Conservation (phyloP, 1,140 invertebrate genomes). For the Drosophila rufa region DNA sequence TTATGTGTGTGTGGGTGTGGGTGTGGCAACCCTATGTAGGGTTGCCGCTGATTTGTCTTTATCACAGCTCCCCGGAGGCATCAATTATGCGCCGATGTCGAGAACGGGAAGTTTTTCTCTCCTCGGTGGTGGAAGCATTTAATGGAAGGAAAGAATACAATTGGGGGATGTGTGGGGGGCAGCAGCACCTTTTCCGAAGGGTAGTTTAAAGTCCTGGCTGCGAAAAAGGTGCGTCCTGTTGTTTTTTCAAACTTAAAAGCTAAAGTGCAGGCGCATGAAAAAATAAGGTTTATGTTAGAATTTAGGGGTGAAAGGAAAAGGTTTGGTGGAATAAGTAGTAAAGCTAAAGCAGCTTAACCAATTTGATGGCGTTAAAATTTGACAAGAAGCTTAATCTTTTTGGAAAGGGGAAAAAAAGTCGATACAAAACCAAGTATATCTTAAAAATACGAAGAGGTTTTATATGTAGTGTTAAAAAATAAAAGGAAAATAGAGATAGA, state of each 20-base stretch:
- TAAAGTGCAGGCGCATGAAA: conserved; percentile 1
- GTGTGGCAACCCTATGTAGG: conserved; percentile 37
- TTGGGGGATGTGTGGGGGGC: conserved; percentile 13
- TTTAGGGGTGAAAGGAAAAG: too few species aligned
- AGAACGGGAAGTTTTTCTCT: conserved; percentile 35
- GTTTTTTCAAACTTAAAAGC: conserved; percentile 24
- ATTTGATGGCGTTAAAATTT: neutral
- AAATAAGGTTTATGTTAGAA: neutral
- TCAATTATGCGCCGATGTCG: conserved; percentile 72
- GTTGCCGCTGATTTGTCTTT: conserved; percentile 77
- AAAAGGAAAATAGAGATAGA: too few species aligned
- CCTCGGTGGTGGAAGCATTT: conserved; percentile 41
- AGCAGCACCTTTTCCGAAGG: conserved; percentile 6
- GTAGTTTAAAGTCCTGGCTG: conserved; percentile 27
- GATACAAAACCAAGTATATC: too few species aligned
- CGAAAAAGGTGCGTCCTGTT: conserved; percentile 1
- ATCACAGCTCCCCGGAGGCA: conserved; percentile 81
- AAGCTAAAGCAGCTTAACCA: neutral
- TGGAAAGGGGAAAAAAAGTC: too few species aligned
- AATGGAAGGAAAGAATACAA: conserved; percentile 48
- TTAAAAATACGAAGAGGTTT: too few species aligned
- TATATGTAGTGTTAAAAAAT: too few species aligned
- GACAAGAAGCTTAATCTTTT: neutral
- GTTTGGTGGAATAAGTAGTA: neutral
- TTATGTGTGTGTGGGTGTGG: neutral